These are phyloP conservation scores for Dasypogon diadema DNA, from an alignment of 2,888 invertebrate genomes.

Conservation along the genomic window DNA sequence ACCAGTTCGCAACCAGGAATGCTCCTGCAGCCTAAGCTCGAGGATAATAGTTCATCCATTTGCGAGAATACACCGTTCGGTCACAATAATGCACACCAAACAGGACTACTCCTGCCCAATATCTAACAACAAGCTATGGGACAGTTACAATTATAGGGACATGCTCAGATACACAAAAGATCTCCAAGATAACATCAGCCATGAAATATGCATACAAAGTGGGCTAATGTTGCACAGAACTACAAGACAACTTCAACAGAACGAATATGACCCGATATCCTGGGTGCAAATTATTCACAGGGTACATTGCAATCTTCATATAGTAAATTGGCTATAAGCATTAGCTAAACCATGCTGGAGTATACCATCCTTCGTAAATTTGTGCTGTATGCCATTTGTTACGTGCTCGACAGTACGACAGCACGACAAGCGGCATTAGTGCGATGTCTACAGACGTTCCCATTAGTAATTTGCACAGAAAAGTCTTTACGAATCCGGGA, in stretches of 20 bases:
- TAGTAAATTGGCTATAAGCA: conserved; percentile 30
- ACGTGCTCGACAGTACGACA: conserved; percentile 22
- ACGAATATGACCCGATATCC: conserved; percentile 1
- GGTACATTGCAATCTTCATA: background rate
- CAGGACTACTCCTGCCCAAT: background rate
- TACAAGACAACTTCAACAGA: conserved; percentile 38
- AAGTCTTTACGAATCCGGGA: background rate
- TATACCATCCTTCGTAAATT: background rate
- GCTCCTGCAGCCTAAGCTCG: too few species aligned
- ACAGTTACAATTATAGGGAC: conserved; percentile 39
- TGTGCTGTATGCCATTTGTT: conserved; percentile 31
- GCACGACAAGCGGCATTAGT: conserved; percentile 36
- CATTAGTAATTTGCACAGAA: conserved; percentile 34
- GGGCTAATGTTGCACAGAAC: conserved; percentile 19
- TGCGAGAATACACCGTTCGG: too few species aligned
- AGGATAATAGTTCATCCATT: too few species aligned
- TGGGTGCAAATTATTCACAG: conserved; percentile 17
- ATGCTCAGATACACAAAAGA: conserved; percentile 30
- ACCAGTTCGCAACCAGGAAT: too few species aligned
- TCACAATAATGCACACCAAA: background rate
- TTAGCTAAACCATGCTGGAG: background rate
- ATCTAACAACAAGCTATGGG: background rate
- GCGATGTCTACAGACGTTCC: conserved; percentile 20
- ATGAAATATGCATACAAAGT: conserved; percentile 44
- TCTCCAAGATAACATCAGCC: conserved; percentile 29